Conservation (phyloP, 1,140 invertebrate species). For the Listronotus bonariensis region DNA sequence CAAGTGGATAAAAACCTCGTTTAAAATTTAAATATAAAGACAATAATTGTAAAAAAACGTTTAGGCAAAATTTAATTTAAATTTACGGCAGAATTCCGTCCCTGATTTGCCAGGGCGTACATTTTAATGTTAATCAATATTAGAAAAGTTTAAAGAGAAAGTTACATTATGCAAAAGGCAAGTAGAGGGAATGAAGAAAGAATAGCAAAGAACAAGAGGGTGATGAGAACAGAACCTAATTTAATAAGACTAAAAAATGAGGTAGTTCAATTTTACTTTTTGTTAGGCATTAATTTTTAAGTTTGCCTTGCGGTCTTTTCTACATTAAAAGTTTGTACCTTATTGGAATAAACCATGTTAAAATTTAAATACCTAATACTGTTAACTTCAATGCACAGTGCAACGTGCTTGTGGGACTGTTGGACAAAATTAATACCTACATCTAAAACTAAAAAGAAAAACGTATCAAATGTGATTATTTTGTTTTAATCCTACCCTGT, state of each 20-base stretch:
- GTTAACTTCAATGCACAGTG: too few relatives aligned
- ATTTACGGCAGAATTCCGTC: slow-evolving; percentile 35
- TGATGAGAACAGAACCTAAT: slow-evolving; percentile 41
- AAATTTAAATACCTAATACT: slow-evolving; percentile 1
- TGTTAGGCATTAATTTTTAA: slow-evolving; percentile 1
- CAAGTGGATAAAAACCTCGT: slow-evolving; percentile 26
- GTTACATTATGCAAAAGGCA: slow-evolving; percentile 39
- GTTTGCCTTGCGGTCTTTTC: background rate
- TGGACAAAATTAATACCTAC: too few relatives aligned
- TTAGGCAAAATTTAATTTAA: slow-evolving; percentile 44
- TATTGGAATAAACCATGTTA: slow-evolving; percentile 20
- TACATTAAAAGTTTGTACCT: slow-evolving; percentile 28
- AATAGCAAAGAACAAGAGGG: slow-evolving; percentile 40
- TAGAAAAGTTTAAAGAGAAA: slow-evolving; percentile 39
- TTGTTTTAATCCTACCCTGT: too few relatives aligned
- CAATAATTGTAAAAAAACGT: slow-evolving; percentile 39
- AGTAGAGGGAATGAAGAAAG: slow-evolving; percentile 36
- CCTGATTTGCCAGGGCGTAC: slow-evolving; percentile 29
- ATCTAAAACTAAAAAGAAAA: too few relatives aligned
- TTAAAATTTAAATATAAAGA: slow-evolving; percentile 34
- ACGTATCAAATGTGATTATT: too few relatives aligned
- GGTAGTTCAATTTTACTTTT: slow-evolving; percentile 34
- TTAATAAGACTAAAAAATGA: slow-evolving; percentile 40
- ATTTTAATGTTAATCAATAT: slow-evolving; percentile 45
- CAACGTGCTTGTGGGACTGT: too few relatives aligned